These are phyloP conservation scores for Nansenia antarctica DNA, from an alignment of 2,113 vertebrate genomes.

Conservation along the genomic window DNA sequence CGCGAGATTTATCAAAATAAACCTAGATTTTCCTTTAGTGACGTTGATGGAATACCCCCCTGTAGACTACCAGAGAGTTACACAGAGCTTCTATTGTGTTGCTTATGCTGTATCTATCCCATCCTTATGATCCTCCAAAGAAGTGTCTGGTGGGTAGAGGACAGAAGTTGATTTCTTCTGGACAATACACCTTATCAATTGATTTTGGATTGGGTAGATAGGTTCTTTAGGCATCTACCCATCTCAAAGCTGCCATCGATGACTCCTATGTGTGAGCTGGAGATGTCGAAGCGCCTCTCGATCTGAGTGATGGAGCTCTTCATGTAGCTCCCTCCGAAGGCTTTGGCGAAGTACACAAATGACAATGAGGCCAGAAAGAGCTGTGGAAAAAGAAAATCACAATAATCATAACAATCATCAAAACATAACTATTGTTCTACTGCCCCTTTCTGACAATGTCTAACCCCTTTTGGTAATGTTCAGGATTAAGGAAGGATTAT, in stretches of 20 bases:
- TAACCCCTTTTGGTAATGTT: too few relatives aligned
- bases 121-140: background rate
- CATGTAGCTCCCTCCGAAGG: slow-evolving; percentile 80
- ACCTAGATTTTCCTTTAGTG: too few relatives aligned
- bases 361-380: slow-evolving; percentile 84
- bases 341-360: slow-evolving; percentile 82
- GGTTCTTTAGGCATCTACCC: slow-evolving; percentile 69
- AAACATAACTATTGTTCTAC: too few relatives aligned
- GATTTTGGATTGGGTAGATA: background rate
- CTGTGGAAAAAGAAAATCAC: slow-evolving; percentile 63
- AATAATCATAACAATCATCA: background rate
- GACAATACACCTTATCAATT: background rate
- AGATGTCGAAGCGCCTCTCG: slow-evolving; percentile 88
- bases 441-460: too few relatives aligned
- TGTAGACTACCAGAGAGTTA: too few relatives aligned
- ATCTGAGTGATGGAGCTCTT: slow-evolving; percentile 93
- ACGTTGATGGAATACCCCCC: too few relatives aligned
- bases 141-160: background rate
- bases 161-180: background rate
- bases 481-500: too few relatives aligned
- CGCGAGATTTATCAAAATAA: too few relatives aligned
- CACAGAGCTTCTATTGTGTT: too few relatives aligned
- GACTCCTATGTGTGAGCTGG: slow-evolving; percentile 84
- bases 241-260: slow-evolving; percentile 93
- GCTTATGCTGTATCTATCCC: too few relatives aligned